phyloP scores from a whole-genome alignment of 2,888 invertebrate species.

The Keiferia lycopersicella region DNA sequence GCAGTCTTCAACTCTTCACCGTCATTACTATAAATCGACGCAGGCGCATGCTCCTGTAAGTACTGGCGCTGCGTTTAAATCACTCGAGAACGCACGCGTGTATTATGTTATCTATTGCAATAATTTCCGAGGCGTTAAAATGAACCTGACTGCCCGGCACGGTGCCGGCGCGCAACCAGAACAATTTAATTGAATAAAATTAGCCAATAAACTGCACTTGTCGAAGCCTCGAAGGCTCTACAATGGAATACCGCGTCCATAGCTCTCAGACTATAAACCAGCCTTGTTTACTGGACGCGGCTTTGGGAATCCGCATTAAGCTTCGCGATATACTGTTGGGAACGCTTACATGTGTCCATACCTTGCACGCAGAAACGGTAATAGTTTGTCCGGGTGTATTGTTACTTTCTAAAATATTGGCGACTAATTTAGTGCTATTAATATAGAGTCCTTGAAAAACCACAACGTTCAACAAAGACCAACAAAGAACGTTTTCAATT shows the following conservation, averaged over 20 bases:
- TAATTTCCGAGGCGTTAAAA: conserved; percentile 72
- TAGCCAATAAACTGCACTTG: conserved; percentile 75
- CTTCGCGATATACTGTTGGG: conserved; percentile 56
- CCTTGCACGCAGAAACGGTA: conserved; percentile 54
- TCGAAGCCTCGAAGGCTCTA: conserved; percentile 69
- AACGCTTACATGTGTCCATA: conserved; percentile 54
- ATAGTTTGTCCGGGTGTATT: conserved; percentile 37
- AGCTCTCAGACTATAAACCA: conserved; percentile 61
- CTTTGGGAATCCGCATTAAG: conserved; percentile 71
- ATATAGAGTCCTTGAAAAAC: not conserved
- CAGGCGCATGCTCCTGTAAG: conserved; percentile 42
- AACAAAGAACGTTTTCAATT: too few relatives aligned
- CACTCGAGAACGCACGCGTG: conserved; percentile 47
- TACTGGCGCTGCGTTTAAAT: conserved; percentile 50
- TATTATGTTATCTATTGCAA: conserved; percentile 69
- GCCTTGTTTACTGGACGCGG: conserved; percentile 67
- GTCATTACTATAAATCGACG: conserved; percentile 35
- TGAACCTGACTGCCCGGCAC: conserved; percentile 41
- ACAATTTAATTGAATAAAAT: conserved; percentile 81
- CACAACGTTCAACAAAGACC: too few relatives aligned
- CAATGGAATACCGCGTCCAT: conserved; percentile 75
- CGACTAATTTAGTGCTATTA: conserved; percentile 1
- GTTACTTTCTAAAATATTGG: conserved; percentile 18
- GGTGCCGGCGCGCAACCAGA: conserved; percentile 57
- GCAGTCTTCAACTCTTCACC: not conserved